Percentiles rank a stretch among this genome's conserved stretches.
Conservation (phyloP, 2,888 invertebrate genomes). For the Lycocerus yunnanus region DNA sequence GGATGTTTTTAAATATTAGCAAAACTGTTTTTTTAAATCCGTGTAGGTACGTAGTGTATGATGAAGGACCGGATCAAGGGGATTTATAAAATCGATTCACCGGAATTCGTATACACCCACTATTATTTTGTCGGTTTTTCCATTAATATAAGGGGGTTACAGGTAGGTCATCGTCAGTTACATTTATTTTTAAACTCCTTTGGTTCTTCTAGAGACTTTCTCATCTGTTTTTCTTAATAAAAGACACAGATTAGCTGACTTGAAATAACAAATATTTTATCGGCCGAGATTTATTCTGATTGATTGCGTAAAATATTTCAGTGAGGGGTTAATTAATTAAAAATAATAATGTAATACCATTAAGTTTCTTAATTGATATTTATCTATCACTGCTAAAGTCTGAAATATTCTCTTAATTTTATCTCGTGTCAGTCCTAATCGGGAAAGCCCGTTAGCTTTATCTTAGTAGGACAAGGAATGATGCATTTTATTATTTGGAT, state of each 20-base stretch:
- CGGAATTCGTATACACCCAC: too few species aligned
- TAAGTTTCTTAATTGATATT: background rate
- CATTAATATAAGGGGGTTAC: too few species aligned
- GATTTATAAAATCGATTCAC: too few species aligned
- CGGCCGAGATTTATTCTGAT: background rate
- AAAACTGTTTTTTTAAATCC: too few species aligned
- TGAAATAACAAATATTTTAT: background rate
- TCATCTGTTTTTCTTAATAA: background rate
- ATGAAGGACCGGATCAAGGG: too few species aligned
- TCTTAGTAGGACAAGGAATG: background rate
- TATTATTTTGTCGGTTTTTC: too few species aligned
- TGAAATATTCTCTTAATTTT: background rate
- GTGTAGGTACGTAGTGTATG: too few species aligned
- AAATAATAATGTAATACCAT: background rate
- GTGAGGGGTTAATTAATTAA: background rate
- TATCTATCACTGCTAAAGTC: background rate
- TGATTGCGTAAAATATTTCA: background rate
- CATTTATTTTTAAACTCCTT: too few species aligned
- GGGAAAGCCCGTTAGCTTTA: background rate
- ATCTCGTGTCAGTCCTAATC: background rate
- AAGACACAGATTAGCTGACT: background rate
- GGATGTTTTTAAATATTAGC: too few species aligned
- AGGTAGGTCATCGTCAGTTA: too few species aligned
- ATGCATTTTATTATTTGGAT: background rate
- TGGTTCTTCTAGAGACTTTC: background rate